Conservation (phyloP, 1,140 invertebrate species). For the Pachypeltis micranthus region DNA sequence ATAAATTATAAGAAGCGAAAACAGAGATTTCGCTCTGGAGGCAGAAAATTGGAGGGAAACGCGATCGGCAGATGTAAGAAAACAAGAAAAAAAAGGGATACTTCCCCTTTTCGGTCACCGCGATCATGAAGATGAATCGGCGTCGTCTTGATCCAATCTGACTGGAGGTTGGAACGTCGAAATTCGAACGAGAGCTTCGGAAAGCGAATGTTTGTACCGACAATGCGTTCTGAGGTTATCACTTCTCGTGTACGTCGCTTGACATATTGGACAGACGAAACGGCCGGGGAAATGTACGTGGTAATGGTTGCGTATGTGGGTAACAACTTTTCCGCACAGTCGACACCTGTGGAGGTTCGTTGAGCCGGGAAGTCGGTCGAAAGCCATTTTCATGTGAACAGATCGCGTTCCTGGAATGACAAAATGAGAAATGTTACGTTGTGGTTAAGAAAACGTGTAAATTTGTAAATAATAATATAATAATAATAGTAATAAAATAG, state of each 20-base stretch:
- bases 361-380: conserved; percentile 68
- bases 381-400: conserved; percentile 82
- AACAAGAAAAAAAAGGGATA: background rate
- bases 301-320: conserved; percentile 81
- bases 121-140: background rate
- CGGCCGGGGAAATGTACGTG: conserved; percentile 78
- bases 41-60: background rate
- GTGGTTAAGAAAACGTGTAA: too few relatives aligned
- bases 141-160: conserved; percentile 2
- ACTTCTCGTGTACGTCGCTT: conserved; percentile 73
- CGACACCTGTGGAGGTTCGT: conserved; percentile 80
- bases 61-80: background rate
- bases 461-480: too few relatives aligned
- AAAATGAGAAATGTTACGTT: too few relatives aligned
- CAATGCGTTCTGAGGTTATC: conserved; percentile 78
- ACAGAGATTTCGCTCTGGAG: background rate
- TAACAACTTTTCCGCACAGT: conserved; percentile 81
- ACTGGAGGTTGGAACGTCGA: background rate
- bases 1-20: conserved; percentile 5
- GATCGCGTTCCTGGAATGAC: conserved; percentile 76
- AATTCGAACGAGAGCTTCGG: conserved; percentile 16
- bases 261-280: conserved; percentile 75
- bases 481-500: too few relatives aligned
- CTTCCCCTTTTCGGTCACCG: background rate
- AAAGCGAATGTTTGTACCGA: conserved; percentile 70